These are phyloP conservation scores for Conger conger DNA, from an alignment of 2,113 vertebrate genomes.

Conservation along the genomic window DNA sequence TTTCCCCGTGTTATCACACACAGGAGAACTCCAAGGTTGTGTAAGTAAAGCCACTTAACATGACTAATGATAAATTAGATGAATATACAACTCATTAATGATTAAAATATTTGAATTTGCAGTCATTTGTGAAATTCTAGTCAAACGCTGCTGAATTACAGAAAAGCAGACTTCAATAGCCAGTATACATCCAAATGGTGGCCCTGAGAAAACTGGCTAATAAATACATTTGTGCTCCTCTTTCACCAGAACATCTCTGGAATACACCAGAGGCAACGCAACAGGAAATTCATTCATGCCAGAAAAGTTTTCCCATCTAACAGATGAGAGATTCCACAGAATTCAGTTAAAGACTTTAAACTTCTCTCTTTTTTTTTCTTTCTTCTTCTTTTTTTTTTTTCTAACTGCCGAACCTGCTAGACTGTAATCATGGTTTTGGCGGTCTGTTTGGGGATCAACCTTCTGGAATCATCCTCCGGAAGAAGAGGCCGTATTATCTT, in stretches of 20 bases:
- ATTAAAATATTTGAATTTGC: no score
- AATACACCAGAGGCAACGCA: not conserved
- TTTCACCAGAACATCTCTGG: not conserved
- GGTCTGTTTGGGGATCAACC: conserved; percentile 36
- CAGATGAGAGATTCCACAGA: not conserved
- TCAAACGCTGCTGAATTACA: not conserved
- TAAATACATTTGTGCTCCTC: not conserved
- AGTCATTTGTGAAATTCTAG: not conserved
- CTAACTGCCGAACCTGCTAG: conserved; percentile 16
- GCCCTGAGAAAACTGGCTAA: not conserved
- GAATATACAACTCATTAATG: no score
- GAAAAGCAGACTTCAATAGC: not conserved
- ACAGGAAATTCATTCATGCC: not conserved
- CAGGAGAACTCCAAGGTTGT: no score
- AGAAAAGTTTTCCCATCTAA: not conserved
- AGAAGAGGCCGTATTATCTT: conserved; percentile 62
- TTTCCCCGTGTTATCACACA: not conserved
- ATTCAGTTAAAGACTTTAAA: not conserved
- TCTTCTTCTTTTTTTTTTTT: no score
- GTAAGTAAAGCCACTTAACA: no score
- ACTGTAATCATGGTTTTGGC: conserved; percentile 1
- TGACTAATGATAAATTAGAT: no score
- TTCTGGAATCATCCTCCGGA: conserved; percentile 54
- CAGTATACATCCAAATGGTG: not conserved
- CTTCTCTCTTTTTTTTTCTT: conserved; percentile 6